Evolutionary conservation across 1,140 invertebrate genomes (phyloP).

Genomic region (Diorhabda sublineata): DNA sequence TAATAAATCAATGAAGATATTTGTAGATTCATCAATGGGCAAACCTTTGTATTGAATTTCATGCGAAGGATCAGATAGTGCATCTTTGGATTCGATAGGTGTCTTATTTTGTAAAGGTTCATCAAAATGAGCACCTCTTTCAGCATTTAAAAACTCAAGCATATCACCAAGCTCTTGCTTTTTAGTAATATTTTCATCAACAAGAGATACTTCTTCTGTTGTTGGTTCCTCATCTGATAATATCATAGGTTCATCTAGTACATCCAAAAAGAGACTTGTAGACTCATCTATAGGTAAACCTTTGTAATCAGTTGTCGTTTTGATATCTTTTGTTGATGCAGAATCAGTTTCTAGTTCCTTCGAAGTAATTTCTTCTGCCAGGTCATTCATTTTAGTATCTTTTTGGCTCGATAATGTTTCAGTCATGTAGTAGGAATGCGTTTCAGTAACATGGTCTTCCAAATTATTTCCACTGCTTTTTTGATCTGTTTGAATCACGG

Average conservation of each 20-base stretch:
- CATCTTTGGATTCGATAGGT: too few species aligned
- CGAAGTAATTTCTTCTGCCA: background rate
- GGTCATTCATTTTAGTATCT: conserved; percentile 5
- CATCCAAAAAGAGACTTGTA: conserved; percentile 46
- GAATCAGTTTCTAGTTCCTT: background rate
- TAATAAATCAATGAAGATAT: conserved; percentile 52
- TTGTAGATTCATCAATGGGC: conserved; percentile 50
- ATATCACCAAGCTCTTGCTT: too few species aligned
- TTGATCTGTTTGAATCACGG: conserved; percentile 44
- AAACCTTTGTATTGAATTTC: conserved; percentile 45
- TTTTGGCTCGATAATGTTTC: background rate
- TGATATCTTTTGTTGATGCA: background rate
- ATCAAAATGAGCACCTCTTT: too few species aligned
- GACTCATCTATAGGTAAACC: conserved; percentile 49
- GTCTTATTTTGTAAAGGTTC: too few species aligned
- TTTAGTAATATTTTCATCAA: too few species aligned
- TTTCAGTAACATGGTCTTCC: too few species aligned
- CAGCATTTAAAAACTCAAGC: too few species aligned
- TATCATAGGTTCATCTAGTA: conserved; percentile 50
- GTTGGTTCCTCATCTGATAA: conserved; percentile 18
- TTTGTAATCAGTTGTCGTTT: conserved; percentile 34
- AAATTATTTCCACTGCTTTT: conserved; percentile 12
- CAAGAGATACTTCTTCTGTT: background rate
- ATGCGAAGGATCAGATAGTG: too few species aligned
- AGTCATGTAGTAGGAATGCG: too few species aligned